phyloP scores from a whole-genome alignment of 2,888 invertebrate genomes.

The Pheosia gnoma region DNA sequence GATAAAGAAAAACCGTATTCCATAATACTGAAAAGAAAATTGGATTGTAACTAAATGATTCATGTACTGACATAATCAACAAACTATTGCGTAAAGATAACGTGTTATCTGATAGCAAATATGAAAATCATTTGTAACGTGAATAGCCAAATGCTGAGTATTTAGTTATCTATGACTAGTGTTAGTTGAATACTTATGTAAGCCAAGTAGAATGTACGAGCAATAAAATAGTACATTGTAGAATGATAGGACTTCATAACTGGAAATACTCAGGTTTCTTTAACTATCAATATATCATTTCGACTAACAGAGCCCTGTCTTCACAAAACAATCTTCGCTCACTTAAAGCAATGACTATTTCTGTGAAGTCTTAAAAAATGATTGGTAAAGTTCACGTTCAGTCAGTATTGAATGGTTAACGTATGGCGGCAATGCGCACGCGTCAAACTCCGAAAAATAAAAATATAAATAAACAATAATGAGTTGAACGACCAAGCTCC shows the following conservation, averaged over 20 bases:
- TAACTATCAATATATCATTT: no score
- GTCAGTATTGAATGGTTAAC: constrained; percentile 32
- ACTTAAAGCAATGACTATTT: background rate
- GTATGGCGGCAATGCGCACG: constrained; percentile 46
- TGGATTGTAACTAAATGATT: background rate
- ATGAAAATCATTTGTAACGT: background rate
- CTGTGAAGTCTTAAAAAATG: background rate
- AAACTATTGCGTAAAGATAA: constrained; percentile 15
- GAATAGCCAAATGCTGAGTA: constrained; percentile 2
- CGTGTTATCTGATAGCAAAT: constrained; percentile 19
- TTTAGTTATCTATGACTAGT: background rate
- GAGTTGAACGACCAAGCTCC: constrained; percentile 75
- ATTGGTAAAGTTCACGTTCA: constrained; percentile 4
- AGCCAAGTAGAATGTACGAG: background rate
- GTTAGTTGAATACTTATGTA: background rate
- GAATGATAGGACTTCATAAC: no score
- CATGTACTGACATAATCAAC: constrained; percentile 4
- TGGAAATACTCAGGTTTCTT: no score
- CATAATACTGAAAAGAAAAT: background rate
- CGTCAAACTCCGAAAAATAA: constrained; percentile 63
- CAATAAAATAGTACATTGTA: no score
- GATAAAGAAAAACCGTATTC: no score
- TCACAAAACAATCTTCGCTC: background rate
- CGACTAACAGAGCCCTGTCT: no score
- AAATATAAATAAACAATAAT: constrained; percentile 75